These are phyloP conservation scores for Psophia crepitans DNA, from an alignment of 2,113 vertebrate genomes.

Conservation along the genomic window DNA sequence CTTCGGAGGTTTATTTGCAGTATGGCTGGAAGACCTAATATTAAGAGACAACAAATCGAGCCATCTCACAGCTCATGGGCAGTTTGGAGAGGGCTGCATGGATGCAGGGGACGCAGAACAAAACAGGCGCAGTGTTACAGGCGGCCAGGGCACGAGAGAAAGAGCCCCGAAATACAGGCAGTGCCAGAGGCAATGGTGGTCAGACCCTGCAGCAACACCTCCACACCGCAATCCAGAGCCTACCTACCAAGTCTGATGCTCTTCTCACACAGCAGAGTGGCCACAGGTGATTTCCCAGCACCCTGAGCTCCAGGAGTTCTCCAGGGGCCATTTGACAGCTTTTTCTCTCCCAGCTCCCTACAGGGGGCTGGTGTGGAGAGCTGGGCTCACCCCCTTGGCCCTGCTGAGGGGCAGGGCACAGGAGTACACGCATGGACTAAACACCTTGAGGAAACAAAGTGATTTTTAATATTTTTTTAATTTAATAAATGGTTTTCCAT, in stretches of 20 bases:
- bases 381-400: neutral
- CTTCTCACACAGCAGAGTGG: neutral
- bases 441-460: neutral
- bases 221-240: neutral
- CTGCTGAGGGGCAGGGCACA: neutral
- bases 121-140: neutral
- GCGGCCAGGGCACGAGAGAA: neutral
- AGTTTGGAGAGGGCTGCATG: neutral
- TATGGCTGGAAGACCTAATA: conserved; percentile 1
- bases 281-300: neutral
- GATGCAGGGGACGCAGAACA: neutral
- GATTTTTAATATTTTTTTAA: too few relatives aligned
- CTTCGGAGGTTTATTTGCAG: conserved; percentile 2
- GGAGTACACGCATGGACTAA: accelerated
- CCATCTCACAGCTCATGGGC: neutral
- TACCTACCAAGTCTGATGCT: neutral
- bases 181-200: neutral
- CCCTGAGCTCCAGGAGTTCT: neutral
- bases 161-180: neutral
- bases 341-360: neutral
- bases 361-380: neutral
- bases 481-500: neutral
- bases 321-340: neutral
- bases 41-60: neutral
- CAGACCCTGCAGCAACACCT: neutral